Evolutionary conservation across 2,797 vertebrate genomes (phyloP), one percentile per base, ranked within the genome.

Genomic region (Euphonia xanthogaster): DNA sequence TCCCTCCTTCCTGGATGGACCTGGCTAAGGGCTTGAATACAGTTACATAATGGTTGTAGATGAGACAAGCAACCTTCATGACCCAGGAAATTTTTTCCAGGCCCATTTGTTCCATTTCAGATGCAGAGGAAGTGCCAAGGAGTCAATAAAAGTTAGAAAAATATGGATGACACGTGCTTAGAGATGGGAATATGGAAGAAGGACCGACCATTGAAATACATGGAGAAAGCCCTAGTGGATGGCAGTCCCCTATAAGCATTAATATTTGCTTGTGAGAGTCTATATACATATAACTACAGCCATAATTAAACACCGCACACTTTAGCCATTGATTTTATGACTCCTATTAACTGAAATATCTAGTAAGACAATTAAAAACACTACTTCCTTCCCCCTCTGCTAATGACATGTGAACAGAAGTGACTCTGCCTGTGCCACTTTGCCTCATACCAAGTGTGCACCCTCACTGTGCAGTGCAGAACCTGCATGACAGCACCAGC

Each of bases 141-240:
- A 83, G 27, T 45, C 65, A 88, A 6, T 2, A 67, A 39, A 73
- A 71, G 14, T 70, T 62, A 70, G 35, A 83, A 87, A 82, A 25
- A 50, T 58, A 54, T 39, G 62, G 51, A 33, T 58, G 51, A 17
- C 18, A 33, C 0, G 0, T 77, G 27, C 35, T 61, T 63, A n/a
- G n/a, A 72, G 44, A 31, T 30, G 22, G 35, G 30, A 71, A 78
- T 86, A 53, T 20, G 33, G 33, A 86, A 77, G n/a, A 76, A 37
- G 23, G 14, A 71, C 40, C 50, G 31, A 62, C 11, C 21, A 33
- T 9, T 72, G 58, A 47, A 86, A 78, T 30, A 35, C 8, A 55
- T n/a, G 24, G 19, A 75, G 39, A 57, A 92, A 95, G 42, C 10
- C 39, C 61, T 37, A 21, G 13, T 27, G 24, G n/a, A 48, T 21